A percentile compares a stretch with the other conserved stretches of the same genome.
phyloP scores from a whole-genome alignment of 2,888 invertebrate genomes.

The Andrena bucephala region DNA sequence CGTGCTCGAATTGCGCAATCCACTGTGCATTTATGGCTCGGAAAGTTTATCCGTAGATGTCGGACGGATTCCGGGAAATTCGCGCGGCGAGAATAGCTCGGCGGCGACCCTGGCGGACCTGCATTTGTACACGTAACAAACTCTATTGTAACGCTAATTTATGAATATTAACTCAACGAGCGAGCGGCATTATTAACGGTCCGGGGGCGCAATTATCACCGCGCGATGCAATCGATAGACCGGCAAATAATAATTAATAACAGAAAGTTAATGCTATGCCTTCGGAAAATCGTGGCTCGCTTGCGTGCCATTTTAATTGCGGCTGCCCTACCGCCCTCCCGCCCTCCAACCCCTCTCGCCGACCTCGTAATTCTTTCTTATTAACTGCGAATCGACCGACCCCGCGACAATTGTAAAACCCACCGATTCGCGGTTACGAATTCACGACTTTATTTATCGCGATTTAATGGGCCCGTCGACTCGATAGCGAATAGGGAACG shows the following conservation, averaged over 20 bases:
- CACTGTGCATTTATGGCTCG: neutral
- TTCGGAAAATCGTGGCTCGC: conserved; percentile 40
- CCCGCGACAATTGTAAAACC: neutral
- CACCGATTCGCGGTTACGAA: neutral
- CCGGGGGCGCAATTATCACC: conserved; percentile 53
- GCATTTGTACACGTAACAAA: conserved; percentile 34
- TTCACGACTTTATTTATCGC: neutral
- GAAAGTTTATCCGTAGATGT: conserved; percentile 8
- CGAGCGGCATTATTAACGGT: conserved; percentile 55
- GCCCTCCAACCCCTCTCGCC: neutral
- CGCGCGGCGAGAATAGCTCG: neutral
- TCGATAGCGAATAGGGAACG: conserved; percentile 3
- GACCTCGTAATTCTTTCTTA: conserved; percentile 17
- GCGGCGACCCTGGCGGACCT: neutral
- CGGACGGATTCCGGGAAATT: conserved; percentile 4
- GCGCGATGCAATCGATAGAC: conserved; percentile 53
- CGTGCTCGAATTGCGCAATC: neutral
- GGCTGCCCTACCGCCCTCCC: neutral
- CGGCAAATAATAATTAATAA: conserved; percentile 59
- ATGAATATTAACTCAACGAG: conserved; percentile 65
- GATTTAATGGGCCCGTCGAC: conserved; percentile 11
- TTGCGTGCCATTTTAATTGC: conserved; percentile 15
- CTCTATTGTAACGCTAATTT: conserved; percentile 61
- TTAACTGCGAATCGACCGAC: conserved; percentile 20
- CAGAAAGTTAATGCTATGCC: conserved; percentile 51